Evolutionary conservation across 2,888 invertebrate genomes (phyloP).

Genomic region (Xylota segnis): DNA sequence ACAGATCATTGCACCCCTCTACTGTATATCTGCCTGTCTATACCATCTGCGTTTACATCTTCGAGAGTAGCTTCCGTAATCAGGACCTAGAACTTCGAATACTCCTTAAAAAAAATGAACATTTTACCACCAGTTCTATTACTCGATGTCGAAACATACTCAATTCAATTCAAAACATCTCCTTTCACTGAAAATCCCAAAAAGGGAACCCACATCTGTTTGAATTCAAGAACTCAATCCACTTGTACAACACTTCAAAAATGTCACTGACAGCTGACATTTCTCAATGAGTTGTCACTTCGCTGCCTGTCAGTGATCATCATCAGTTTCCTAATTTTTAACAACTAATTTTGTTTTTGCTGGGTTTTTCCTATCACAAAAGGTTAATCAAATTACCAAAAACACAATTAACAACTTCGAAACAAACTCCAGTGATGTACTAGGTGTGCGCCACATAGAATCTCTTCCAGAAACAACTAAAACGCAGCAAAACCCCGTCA

Average conservation of each 20-base stretch:
- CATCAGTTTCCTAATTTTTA: slow-evolving; percentile 26
- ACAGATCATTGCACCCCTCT: no score
- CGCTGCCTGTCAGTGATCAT: slow-evolving; percentile 28
- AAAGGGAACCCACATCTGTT: no score
- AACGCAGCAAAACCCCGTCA: neutral
- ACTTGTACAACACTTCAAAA: neutral
- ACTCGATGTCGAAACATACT: no score
- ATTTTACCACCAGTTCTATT: no score
- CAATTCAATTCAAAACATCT: no score
- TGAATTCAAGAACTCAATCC: no score
- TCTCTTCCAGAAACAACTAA: neutral
- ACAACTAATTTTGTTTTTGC: slow-evolving; percentile 20
- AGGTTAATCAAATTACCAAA: neutral
- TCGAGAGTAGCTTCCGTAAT: no score
- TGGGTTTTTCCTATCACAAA: neutral
- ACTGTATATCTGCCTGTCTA: no score
- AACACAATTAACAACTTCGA: slow-evolving; percentile 1
- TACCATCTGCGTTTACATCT: no score
- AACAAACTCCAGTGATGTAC: neutral
- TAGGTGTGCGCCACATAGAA: neutral
- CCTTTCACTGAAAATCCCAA: no score
- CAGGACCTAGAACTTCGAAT: no score
- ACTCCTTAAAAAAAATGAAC: no score
- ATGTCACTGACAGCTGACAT: slow-evolving; percentile 5
- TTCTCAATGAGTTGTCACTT: slow-evolving; percentile 43